Conservation (phyloP, 2,113 vertebrate species). For the Poecilia latipinna region DNA sequence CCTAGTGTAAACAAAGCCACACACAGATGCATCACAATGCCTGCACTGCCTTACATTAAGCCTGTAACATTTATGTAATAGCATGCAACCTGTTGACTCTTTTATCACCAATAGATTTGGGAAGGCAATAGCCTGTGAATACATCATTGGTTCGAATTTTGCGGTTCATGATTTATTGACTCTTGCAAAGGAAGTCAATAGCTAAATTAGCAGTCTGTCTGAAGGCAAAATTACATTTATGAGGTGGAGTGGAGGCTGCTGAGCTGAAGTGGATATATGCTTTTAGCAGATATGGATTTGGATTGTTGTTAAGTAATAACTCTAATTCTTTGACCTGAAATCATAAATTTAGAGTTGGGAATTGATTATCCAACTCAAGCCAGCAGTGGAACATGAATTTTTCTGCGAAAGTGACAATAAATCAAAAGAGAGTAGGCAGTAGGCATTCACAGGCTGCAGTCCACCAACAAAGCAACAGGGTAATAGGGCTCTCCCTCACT, state of each 20-base stretch:
- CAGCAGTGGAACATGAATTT: background rate
- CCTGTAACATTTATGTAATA: constrained; percentile 54
- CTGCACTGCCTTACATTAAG: constrained; percentile 12
- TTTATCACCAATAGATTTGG: constrained; percentile 72
- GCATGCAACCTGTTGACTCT: constrained; percentile 66
- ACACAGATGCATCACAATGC: background rate
- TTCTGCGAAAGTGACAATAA: constrained; percentile 8
- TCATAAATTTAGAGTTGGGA: constrained; percentile 13
- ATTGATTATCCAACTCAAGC: constrained; percentile 3
- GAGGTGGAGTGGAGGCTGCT: constrained; percentile 39
- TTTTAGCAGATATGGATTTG: constrained; percentile 2
- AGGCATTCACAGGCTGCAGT: background rate
- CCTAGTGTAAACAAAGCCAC: constrained; percentile 1
- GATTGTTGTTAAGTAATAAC: constrained; percentile 11
- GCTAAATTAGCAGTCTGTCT: constrained; percentile 73
- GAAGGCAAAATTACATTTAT: constrained; percentile 71
- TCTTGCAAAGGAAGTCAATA: constrained; percentile 65
- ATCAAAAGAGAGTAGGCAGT: background rate
- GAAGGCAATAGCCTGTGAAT: constrained; percentile 46
- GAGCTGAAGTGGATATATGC: constrained; percentile 38
- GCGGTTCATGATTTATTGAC: constrained; percentile 70
- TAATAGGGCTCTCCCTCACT: background rate
- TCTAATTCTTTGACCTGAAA: constrained; percentile 23
- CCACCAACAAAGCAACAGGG: constrained; percentile 8
- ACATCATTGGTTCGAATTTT: constrained; percentile 55